phyloP scores from a whole-genome alignment of 2,797 vertebrate species.

The Adrianichthys oophorus region DNA sequence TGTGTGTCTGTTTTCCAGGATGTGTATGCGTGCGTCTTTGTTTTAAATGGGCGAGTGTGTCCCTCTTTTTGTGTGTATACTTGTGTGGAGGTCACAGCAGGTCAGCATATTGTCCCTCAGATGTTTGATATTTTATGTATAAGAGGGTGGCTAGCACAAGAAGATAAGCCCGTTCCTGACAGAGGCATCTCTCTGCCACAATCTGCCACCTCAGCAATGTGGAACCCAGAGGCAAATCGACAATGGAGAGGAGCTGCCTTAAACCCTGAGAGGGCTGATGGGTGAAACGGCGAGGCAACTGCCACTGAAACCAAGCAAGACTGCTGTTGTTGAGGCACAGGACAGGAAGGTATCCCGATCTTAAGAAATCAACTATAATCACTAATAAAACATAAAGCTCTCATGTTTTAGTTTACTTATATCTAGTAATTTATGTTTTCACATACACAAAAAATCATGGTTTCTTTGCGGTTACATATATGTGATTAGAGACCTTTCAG shows the following conservation, averaged over 20 bases:
- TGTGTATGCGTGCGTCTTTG: conserved; percentile 55
- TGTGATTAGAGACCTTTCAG: conserved; percentile 18
- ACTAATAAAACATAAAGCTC: conserved; percentile 19
- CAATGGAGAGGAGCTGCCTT: conserved; percentile 61
- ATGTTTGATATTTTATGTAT: conserved; percentile 97
- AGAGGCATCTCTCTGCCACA: conserved; percentile 84
- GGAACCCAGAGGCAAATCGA: conserved; percentile 66
- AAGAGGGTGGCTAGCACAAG: conserved; percentile 84
- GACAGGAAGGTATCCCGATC: conserved; percentile 23
- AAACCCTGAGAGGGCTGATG: conserved; percentile 54
- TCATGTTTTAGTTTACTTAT: conserved; percentile 19
- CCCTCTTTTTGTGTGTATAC: conserved; percentile 61
- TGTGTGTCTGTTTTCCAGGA: conserved; percentile 39
- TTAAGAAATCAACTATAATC: conserved; percentile 35
- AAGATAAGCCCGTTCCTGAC: conserved; percentile 90
- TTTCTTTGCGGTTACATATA: conserved; percentile 12
- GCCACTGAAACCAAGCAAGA: conserved; percentile 22
- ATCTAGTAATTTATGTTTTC: conserved; percentile 11
- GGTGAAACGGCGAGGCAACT: conserved; percentile 28
- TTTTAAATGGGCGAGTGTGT: conserved; percentile 31
- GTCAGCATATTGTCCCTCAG: conserved; percentile 98
- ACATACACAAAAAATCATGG: neutral
- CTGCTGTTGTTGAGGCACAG: conserved; percentile 14
- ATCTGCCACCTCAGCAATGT: conserved; percentile 79
- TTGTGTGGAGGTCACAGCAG: conserved; percentile 90